These are phyloP conservation scores for Eudorcas thomsonii DNA, from an alignment of 2,113 vertebrate genomes.

Conservation along the genomic window DNA sequence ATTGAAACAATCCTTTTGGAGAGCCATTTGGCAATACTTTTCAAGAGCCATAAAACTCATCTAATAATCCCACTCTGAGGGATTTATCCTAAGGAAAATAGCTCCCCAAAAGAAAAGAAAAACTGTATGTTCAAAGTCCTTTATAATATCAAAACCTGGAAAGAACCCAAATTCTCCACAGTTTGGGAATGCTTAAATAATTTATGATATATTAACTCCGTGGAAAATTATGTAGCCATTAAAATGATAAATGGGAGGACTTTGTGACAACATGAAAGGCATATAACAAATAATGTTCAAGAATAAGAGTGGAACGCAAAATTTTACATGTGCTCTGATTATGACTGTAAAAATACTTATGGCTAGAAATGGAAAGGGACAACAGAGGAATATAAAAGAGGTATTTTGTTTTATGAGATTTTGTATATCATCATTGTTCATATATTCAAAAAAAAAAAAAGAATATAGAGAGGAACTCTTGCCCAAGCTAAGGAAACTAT, in stretches of 20 bases:
- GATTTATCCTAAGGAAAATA: slow-evolving; percentile 60
- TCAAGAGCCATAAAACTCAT: slow-evolving; percentile 58
- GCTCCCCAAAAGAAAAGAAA: not conserved
- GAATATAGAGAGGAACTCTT: not conserved
- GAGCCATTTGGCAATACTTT: slow-evolving; percentile 51
- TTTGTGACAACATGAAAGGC: slow-evolving; percentile 48
- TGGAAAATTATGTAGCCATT: slow-evolving; percentile 63
- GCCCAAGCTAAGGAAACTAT: not conserved
- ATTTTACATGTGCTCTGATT: not conserved
- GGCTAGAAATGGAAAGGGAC: slow-evolving; percentile 22
- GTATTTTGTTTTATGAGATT: not conserved
- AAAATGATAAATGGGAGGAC: slow-evolving; percentile 66
- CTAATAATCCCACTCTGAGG: slow-evolving; percentile 52
- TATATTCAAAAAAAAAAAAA: not conserved
- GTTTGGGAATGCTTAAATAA: slow-evolving; percentile 63
- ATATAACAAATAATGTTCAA: slow-evolving; percentile 28
- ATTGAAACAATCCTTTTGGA: slow-evolving; percentile 64
- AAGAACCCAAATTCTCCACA: slow-evolving; percentile 55
- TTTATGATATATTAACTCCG: slow-evolving; percentile 53
- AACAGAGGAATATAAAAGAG: slow-evolving; percentile 18
- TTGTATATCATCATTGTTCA: not conserved
- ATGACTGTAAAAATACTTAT: not conserved
- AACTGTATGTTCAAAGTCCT: slow-evolving; percentile 7
- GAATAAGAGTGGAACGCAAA: not conserved
- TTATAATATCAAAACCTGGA: slow-evolving; percentile 60